Percentiles rank a stretch among this genome's conserved stretches.
These are phyloP conservation scores for Macquaria ambigua DNA, from an alignment of 2,113 vertebrate species.

Conservation along the genomic window DNA sequence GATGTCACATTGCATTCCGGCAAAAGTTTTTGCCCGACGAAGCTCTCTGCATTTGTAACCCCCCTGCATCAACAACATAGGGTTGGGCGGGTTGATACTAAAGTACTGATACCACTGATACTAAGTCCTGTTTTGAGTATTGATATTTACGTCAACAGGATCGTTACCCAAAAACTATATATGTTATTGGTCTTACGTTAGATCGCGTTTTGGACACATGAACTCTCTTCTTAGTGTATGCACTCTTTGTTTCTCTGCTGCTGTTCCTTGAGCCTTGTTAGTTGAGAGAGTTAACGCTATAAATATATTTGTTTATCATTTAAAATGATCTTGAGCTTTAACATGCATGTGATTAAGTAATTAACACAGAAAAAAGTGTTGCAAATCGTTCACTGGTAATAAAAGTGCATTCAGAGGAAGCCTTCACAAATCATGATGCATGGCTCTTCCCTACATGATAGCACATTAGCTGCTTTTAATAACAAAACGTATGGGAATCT, in stretches of 20 bases:
- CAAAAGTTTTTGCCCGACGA: not conserved
- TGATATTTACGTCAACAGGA: not conserved
- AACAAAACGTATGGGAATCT: not conserved
- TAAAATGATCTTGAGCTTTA: not conserved
- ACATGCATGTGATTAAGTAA: not conserved
- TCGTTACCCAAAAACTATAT: not conserved
- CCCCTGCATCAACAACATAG: not conserved
- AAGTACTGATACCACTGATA: not conserved
- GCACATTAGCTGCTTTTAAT: not conserved
- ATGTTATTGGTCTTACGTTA: not conserved
- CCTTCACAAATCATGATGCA: not conserved
- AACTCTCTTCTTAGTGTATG: no score
- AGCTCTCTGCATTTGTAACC: not conserved
- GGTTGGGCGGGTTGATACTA: not conserved
- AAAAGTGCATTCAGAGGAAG: not conserved
- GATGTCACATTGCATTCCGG: not conserved
- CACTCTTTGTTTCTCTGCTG: not conserved
- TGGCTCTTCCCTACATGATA: not conserved
- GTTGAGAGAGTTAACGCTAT: not conserved
- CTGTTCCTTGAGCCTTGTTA: not conserved
- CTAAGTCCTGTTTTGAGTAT: not conserved
- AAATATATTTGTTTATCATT: not conserved
- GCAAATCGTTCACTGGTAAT: not conserved
- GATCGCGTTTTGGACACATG: not conserved
- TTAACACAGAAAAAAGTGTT: not conserved